Conservation (phyloP, 1,140 invertebrate genomes). For the Sminthurides bifidus region DNA sequence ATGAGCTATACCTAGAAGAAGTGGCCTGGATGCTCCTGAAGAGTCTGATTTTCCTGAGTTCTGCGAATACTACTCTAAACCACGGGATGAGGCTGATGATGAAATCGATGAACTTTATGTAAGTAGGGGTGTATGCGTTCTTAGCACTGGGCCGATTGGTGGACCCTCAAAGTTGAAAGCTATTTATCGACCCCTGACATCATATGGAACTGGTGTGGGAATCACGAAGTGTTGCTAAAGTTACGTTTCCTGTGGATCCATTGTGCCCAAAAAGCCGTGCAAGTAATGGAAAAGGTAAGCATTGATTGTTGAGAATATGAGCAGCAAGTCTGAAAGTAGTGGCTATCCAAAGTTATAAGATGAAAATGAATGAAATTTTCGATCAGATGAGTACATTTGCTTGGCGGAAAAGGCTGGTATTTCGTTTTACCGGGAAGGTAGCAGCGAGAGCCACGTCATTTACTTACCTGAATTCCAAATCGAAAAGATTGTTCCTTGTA, state of each 20-base stretch:
- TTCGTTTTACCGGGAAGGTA: slow-evolving; percentile 21
- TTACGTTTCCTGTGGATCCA: slow-evolving; percentile 9
- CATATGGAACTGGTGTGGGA: slow-evolving; percentile 27
- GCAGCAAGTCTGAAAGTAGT: too few species aligned
- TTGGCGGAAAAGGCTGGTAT: slow-evolving; percentile 28
- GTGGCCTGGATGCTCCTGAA: slow-evolving; percentile 14
- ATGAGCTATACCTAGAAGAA: slow-evolving; percentile 25
- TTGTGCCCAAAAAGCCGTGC: too few species aligned
- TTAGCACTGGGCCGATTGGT: slow-evolving; percentile 25
- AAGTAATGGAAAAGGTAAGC: neutral
- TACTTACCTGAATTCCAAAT: slow-evolving; percentile 30
- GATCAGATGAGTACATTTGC: slow-evolving; percentile 20
- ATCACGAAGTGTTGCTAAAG: slow-evolving; percentile 19
- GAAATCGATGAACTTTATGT: slow-evolving; percentile 24
- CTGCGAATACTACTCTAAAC: slow-evolving; percentile 9
- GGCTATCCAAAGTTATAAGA: too few species aligned
- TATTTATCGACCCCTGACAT: slow-evolving; percentile 24
- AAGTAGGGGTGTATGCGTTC: slow-evolving; percentile 22
- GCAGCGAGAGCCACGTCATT: slow-evolving; percentile 26
- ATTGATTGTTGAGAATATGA: neutral
- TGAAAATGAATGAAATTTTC: neutral
- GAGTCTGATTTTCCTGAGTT: slow-evolving; percentile 15
- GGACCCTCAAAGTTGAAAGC: slow-evolving; percentile 24
- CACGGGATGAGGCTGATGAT: neutral
- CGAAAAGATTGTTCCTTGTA: slow-evolving; percentile 14